Evolutionary conservation across 2,797 vertebrate genomes (phyloP), one percentile per base, ranked within the genome.

Genomic region (Agapornis canus): DNA sequence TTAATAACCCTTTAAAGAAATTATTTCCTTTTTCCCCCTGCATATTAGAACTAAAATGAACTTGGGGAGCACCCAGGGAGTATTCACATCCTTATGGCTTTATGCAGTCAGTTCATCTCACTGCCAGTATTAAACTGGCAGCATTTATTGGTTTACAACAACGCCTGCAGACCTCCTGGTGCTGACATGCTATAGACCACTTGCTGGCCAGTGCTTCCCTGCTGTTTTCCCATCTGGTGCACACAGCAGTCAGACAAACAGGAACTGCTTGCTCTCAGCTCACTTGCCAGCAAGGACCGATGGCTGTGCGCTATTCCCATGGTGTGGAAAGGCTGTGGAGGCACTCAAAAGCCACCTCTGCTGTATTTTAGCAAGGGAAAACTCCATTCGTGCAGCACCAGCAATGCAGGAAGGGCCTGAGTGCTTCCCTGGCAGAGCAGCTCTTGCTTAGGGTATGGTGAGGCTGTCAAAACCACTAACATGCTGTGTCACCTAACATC

Each of bases 221-320:
- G 48, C 43, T 48, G 82, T 7, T 85, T 45, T 45, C 42, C 47
- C 82, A 59, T 88, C 90, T 96, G 86, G 68, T 92, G 73, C 73
- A 43, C 15, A 3, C 3, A 1, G 48, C 2, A 14, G 31, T 56
- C 64, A 60, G 71, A 47, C 10, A 69, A 51, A 45, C 49, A 89
- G 81, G 56, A 72, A 31, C 37, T 75, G 23, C 22, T 61, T n/a
- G 3, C 20, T 27, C 68, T 31, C 64, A 32, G 32, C 31, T 79
- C 7, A 10, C 77, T 2, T 27, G 16, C 69, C 42, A 64, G 59
- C 29, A 10, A 76, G 60, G 64, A 11, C 26, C 1, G 8, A 43
- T 37, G 66, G 47, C 56, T 48, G 5, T 4, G 5, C 6, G 43
- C 10, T 22, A 4, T 35, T 60, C 35, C 32, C 1, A 1, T 13